These are phyloP conservation scores for Lasioglossum lativentre DNA, from an alignment of 2,888 invertebrate genomes.

Conservation along the genomic window DNA sequence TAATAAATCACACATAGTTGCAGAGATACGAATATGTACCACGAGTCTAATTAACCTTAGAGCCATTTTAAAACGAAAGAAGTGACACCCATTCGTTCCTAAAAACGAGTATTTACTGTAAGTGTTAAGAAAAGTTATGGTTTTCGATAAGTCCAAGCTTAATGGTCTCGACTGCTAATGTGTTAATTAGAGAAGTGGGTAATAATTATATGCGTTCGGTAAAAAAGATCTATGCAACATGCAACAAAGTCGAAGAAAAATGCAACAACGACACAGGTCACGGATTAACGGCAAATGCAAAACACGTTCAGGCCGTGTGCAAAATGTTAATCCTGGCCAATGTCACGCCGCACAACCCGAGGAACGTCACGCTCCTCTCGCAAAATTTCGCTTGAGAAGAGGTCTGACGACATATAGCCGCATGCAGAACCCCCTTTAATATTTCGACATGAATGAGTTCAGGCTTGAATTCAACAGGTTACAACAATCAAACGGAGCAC, in stretches of 20 bases:
- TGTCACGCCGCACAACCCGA: conserved; percentile 33
- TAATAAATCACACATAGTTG: background rate
- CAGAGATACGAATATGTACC: background rate
- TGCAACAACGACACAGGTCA: conserved; percentile 17
- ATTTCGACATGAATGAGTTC: background rate
- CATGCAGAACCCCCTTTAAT: background rate
- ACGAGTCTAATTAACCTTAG: background rate
- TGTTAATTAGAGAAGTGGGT: background rate
- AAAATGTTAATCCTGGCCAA: conserved; percentile 39
- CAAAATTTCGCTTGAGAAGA: conserved; percentile 40
- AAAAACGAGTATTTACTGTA: background rate
- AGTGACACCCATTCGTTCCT: background rate
- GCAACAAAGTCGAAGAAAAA: conserved; percentile 10
- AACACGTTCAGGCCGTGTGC: conserved; percentile 16
- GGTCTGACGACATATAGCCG: conserved; percentile 23
- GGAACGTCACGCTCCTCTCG: conserved; percentile 45
- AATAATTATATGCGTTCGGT: background rate
- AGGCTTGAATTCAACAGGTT: background rate
- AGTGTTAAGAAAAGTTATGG: background rate
- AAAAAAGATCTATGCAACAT: background rate
- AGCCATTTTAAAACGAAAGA: background rate
- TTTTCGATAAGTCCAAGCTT: background rate
- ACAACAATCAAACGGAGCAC: background rate
- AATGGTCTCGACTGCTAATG: background rate
- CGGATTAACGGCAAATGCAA: conserved; percentile 33